Conservation (phyloP, 2,113 vertebrate genomes). For the Malurus cyaneus region DNA sequence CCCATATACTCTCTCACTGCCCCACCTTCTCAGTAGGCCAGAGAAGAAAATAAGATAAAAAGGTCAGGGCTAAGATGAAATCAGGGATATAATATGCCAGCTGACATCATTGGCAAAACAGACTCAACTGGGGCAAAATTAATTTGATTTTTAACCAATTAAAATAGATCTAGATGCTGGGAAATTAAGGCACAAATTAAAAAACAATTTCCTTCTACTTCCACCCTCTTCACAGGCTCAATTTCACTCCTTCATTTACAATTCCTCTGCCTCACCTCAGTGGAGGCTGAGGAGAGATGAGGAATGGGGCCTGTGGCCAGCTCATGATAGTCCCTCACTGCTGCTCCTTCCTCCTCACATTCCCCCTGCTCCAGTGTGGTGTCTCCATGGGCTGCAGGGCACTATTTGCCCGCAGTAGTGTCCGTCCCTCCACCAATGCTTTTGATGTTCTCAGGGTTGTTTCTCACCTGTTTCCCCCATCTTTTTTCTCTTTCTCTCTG, state of each 20-base stretch:
- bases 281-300: rapidly evolving
- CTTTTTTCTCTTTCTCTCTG: background rate
- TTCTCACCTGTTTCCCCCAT: background rate
- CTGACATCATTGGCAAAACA: background rate
- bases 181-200: background rate
- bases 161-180: background rate
- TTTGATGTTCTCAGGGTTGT: background rate
- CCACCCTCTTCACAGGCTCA: background rate
- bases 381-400: background rate
- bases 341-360: background rate
- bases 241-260: rapidly evolving
- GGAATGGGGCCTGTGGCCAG: background rate
- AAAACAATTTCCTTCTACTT: background rate
- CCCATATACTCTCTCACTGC: rapidly evolving
- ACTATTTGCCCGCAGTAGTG: background rate
- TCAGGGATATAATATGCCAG: background rate
- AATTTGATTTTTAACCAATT: background rate
- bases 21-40: background rate
- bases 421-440: background rate
- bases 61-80: background rate
- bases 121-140: background rate
- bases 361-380: background rate
- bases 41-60: background rate
- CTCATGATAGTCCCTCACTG: background rate
- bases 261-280: background rate